These are phyloP conservation scores for Scaptomyza graminum DNA, from an alignment of 1,140 invertebrate species.

Conservation along the genomic window DNA sequence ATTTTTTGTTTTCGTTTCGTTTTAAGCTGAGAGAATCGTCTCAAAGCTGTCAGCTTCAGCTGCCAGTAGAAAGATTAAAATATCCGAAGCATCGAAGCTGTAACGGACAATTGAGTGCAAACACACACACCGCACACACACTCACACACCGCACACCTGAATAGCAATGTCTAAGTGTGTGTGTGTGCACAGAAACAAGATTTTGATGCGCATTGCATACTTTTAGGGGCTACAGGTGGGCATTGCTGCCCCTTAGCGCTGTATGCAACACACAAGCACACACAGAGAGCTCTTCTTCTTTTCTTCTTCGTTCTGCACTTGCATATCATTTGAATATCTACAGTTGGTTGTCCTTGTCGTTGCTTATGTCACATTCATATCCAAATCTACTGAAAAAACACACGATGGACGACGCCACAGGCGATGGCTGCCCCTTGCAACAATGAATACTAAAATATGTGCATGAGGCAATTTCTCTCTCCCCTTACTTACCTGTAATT, in stretches of 20 bases:
- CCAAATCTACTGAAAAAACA: conserved; percentile 7
- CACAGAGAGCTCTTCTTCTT: neutral
- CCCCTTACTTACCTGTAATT: neutral
- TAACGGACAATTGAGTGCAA: conserved; percentile 26
- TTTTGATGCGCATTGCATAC: conserved; percentile 30
- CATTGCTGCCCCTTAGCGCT: conserved; percentile 15
- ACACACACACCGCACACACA: conserved; percentile 1
- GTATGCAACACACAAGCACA: conserved; percentile 32
- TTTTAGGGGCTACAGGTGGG: conserved; percentile 59
- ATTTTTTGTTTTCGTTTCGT: conserved; percentile 24
- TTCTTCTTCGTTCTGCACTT: conserved; percentile 13
- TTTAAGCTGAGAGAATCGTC: conserved; percentile 49
- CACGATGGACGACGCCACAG: conserved; percentile 34
- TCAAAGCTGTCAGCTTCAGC: conserved; percentile 53
- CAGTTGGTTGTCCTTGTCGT: conserved; percentile 1
- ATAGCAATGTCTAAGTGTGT: neutral
- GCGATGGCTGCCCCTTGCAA: neutral
- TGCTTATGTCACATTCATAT: conserved; percentile 63
- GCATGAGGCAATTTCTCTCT: neutral
- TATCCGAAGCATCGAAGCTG: conserved; percentile 57
- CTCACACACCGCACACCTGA: neutral
- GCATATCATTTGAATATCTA: conserved; percentile 69
- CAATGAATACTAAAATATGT: neutral
- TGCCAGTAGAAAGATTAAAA: conserved; percentile 69
- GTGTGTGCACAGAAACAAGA: neutral